A percentile compares a stretch with the other conserved stretches of the same genome.
Conservation (phyloP, 2,113 vertebrate genomes). For the Anseranas semipalmata region DNA sequence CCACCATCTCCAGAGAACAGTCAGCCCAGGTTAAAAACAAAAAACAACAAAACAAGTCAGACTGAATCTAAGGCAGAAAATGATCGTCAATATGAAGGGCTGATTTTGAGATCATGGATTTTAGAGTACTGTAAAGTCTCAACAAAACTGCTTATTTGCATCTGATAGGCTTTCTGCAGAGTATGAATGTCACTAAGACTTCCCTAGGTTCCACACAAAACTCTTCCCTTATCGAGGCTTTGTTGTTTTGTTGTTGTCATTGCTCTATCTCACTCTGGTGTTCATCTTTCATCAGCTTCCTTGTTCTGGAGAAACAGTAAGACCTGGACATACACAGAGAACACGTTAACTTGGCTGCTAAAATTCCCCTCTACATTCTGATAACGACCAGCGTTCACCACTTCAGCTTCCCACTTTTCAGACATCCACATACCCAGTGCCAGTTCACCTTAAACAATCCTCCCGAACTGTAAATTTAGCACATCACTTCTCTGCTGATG, state of each 20-base stretch:
- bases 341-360: not conserved
- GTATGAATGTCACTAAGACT: fast-evolving
- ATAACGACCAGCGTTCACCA: not conserved
- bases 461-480: not conserved
- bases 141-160: not conserved
- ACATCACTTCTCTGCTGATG: not conserved
- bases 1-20: not conserved
- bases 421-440: not conserved
- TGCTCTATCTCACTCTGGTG: not conserved
- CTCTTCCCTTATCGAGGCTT: not conserved
- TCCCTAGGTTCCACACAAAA: not conserved
- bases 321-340: not conserved
- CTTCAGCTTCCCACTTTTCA: not conserved
- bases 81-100: not conserved
- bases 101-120: not conserved
- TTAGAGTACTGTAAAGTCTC: not conserved
- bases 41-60: not conserved
- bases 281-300: not conserved
- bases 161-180: not conserved
- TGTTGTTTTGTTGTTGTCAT: not conserved
- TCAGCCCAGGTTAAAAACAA: not conserved
- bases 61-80: not conserved
- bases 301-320: not conserved
- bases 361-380: not conserved
- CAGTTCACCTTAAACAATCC: not conserved